Conservation (phyloP, 2,797 vertebrate genomes). For the Scleropages formosus region DNA sequence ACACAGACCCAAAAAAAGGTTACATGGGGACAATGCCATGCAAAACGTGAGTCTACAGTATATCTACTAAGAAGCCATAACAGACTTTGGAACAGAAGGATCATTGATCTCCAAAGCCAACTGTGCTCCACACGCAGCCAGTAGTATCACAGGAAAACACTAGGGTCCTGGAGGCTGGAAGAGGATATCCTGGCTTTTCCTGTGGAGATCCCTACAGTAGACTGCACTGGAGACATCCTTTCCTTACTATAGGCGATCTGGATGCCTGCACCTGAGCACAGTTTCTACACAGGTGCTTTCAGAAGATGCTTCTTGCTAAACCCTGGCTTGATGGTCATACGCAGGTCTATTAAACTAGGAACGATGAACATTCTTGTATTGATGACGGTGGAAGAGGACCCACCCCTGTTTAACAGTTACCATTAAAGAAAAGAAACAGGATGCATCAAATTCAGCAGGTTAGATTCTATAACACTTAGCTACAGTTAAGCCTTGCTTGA, state of each 20-base stretch:
- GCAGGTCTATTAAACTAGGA: not conserved
- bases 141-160: not conserved
- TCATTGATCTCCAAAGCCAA: conserved; percentile 5
- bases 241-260: not conserved
- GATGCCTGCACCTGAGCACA: not conserved
- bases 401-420: too few relatives aligned
- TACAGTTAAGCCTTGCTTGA: not conserved
- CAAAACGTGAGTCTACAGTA: too few relatives aligned
- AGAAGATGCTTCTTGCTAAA: too few relatives aligned
- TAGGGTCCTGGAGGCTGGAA: not conserved
- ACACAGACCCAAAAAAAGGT: not conserved
- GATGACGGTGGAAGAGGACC: not conserved
- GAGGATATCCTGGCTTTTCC: not conserved
- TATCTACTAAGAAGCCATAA: not conserved
- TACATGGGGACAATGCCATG: not conserved
- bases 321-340: not conserved
- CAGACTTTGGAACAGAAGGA: not conserved
- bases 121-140: not conserved
- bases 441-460: too few relatives aligned
- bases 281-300: not conserved
- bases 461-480: too few relatives aligned
- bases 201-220: not conserved
- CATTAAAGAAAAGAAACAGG: too few relatives aligned
- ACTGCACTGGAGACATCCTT: not conserved
- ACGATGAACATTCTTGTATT: not conserved